Evolutionary conservation across 92 coral and sea anemone genomes (phyloP).

Genomic region (Porites lobata): DNA sequence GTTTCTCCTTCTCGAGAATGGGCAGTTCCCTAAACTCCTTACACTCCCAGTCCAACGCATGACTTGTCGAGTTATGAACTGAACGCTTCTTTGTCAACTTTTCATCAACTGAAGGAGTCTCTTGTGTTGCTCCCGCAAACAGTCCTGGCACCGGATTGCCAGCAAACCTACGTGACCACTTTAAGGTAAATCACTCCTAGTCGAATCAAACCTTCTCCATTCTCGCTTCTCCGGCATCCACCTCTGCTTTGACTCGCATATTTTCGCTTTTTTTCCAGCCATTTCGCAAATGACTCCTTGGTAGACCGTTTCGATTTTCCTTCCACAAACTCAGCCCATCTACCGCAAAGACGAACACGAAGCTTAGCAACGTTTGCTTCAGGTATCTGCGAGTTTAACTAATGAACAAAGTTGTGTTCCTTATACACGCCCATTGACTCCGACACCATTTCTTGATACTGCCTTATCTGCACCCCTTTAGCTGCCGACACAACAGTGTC

Average conservation of each 20-base stretch:
- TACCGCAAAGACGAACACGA: no score
- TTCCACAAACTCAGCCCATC: no score
- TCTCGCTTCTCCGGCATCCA: not conserved
- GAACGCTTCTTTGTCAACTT: not conserved
- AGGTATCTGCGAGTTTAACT: no score
- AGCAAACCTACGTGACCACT: not conserved
- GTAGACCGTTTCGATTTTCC: no score
- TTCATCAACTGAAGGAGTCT: not conserved
- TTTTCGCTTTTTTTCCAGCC: conserved; percentile 15
- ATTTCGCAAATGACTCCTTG: not conserved
- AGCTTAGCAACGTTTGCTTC: no score
- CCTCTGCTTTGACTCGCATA: conserved; percentile 1
- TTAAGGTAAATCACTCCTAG: not conserved
- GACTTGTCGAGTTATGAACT: not conserved
- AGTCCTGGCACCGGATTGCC: no score
- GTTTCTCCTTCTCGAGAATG: conserved; percentile 24
- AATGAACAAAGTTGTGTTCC: not conserved
- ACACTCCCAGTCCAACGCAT: conserved; percentile 11
- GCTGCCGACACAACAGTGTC: conserved; percentile 15
- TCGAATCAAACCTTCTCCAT: not conserved
- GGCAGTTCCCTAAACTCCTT: conserved; percentile 1
- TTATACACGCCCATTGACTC: conserved; percentile 20
- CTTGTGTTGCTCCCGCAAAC: conserved; percentile 9
- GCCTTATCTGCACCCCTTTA: conserved; percentile 22
- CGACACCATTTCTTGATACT: conserved; percentile 35